These are phyloP conservation scores for Sylvilagus floridanus DNA, from an alignment of 2,797 vertebrate species.

Conservation along the genomic window DNA sequence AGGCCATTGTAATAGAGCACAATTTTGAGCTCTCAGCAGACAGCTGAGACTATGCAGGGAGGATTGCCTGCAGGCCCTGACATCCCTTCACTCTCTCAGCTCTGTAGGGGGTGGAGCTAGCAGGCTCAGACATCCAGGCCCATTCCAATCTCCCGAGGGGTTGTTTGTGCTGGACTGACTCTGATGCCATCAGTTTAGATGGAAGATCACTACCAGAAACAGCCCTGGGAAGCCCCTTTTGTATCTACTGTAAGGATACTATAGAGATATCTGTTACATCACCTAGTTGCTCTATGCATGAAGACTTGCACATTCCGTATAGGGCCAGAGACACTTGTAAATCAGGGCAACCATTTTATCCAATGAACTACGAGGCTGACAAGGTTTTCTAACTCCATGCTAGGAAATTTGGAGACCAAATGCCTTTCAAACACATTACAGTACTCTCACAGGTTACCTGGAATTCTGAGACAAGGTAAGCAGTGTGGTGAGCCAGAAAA, in stretches of 20 bases:
- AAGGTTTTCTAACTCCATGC: conserved; percentile 12
- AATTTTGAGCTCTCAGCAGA: conserved; percentile 45
- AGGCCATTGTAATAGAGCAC: not conserved
- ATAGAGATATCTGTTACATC: not conserved
- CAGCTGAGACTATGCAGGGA: not conserved
- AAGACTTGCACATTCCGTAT: not conserved
- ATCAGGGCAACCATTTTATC: conserved; percentile 9
- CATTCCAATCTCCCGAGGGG: not conserved
- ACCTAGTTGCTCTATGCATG: conserved; percentile 2
- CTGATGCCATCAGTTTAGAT: not conserved
- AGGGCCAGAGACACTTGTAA: conserved; percentile 24
- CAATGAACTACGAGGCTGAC: conserved; percentile 29
- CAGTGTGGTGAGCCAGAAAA: not conserved
- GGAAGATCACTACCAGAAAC: not conserved
- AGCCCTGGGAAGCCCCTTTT: not conserved
- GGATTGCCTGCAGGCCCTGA: not conserved
- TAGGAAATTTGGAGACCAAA: conserved; percentile 41
- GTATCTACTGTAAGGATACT: not conserved
- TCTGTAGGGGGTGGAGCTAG: not conserved
- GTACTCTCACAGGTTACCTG: conserved; percentile 17
- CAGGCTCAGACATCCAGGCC: not conserved
- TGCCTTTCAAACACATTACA: not conserved
- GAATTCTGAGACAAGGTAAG: conserved; percentile 46
- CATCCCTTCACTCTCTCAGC: not conserved
- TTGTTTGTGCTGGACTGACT: not conserved